phyloP scores from a whole-genome alignment of 1,140 invertebrate species.

The Heliconius hermathena region DNA sequence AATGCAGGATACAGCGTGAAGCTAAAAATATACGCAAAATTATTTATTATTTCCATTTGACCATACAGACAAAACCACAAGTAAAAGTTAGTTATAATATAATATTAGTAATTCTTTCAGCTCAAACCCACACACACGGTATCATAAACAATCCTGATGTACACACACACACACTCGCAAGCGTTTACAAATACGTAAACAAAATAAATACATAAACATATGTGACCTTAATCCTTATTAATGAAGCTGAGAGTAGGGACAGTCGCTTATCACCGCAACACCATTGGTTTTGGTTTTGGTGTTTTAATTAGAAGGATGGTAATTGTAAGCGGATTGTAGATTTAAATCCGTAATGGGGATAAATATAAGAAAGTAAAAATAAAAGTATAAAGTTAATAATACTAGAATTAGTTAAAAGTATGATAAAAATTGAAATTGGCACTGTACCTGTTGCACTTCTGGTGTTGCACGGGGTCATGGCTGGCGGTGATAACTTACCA shows the following conservation, averaged over 20 bases:
- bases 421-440: too few relatives aligned
- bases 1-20: not conserved
- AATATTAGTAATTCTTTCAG: not conserved
- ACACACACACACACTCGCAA: constrained; percentile 1
- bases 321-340: not conserved
- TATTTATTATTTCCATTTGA: not conserved
- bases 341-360: not conserved
- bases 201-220: constrained; percentile 16
- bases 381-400: too few relatives aligned
- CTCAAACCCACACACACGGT: not conserved
- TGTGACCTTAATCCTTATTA: constrained; percentile 17
- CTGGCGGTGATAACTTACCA: too few relatives aligned
- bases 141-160: constrained; percentile 1
- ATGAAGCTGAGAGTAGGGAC: constrained; percentile 2
- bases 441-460: too few relatives aligned
- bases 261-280: constrained; percentile 8
- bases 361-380: too few relatives aligned
- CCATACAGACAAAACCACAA: not conserved
- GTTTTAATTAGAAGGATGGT: not conserved
- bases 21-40: not conserved
- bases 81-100: not conserved
- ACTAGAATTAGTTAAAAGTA: too few relatives aligned
- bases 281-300: not conserved
- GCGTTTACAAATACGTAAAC: constrained; percentile 17
- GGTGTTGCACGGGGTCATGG: too few relatives aligned